Evolutionary conservation across 2,113 vertebrate genomes (phyloP), one percentile per base, ranked within the genome.

Genomic region (Orthonyx spaldingii): DNA sequence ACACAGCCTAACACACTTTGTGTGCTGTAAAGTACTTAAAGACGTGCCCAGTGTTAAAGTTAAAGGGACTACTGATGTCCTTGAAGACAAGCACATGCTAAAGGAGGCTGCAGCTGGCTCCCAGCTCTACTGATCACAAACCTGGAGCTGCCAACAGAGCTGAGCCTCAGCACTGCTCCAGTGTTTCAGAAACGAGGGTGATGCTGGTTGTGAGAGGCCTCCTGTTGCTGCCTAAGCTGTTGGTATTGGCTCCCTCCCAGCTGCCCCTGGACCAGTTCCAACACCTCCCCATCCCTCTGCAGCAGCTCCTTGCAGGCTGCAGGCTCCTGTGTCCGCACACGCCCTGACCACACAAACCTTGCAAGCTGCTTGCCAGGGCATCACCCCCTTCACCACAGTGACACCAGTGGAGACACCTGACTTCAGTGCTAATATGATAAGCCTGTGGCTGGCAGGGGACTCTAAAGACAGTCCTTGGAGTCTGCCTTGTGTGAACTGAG

Each of bases 131-230:
- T 41, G 71, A 47, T 49, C 64, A 23, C 0, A 7, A 17, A 55
- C 12, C 56, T 92, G 83, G 32, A 1, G 7, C 24, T 56, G 57
- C 46, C 0, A 44, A 42, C 12, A 37, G 52, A 61, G 39, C 10
- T 0, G 1, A 64, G 32, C 49, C 55, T 61, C 50, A 22, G 66
- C 32, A 12, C 16, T 6, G 1, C 37, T 28, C 28, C 0, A 0
- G 2, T 56, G 28, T 32, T 16, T 76, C 78, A 72, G 50, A 35
- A 75, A 66, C 0, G 0, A 84, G 61, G 21, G 16, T 63, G 68
- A n/a, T 84, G 72, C 33, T 52, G 69, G 11, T 39, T 80, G 16
- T 37, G 46, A 76, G 80, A 76, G 11, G 65, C 60, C 37, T 87
- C 68, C 65, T 64, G 60, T 10, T 69, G 68, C 81, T 82, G 57